Base-by-base conservation (phyloP, 2,113 vertebrate species). In the Brachyistius frenatus region DNA sequence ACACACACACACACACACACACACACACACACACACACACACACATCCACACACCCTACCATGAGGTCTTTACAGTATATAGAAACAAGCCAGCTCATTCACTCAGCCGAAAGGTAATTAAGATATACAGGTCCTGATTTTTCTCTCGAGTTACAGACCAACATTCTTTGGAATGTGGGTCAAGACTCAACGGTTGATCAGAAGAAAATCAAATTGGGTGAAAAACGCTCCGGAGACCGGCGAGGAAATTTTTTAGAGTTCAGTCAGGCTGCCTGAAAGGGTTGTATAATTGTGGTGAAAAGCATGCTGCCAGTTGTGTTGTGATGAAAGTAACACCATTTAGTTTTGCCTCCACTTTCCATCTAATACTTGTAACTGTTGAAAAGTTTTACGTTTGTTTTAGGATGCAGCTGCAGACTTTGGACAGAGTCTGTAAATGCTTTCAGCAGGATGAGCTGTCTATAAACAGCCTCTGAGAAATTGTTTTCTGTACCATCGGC, bases 31-130 rank as follows among this genome's bases (percentile, higher is more conserved):
- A 23, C 23, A 23, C 23, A 23, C 23, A 23, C 23, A 23, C 15
- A 57, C 4, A 61, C 10, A 49, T 31, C 9, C n/a, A 23, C 23
- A 23, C 10, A 35, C 68, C 56, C 68, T 54, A 53, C 53, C 73
- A 65, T 49, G 58, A 73, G 77, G 36, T 64, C 58, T 72, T 72
- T 52, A 61, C 14, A 78, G 57, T 64, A 47, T 39, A 53, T 30
- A 81, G 82, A 70, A 76, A 78, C 78, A 76, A 85, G 84, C 69
- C 65, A 10, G 57, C 74, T 80, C 84, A 58, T 5, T 87, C 66
- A 77, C 35, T 58, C 35, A 71, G 69, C 50, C 66, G 16, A 65
- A 32, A n/a, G 46, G 36, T 67, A 66, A 82, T 88, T 81, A 83
- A 73, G 77, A 72, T 87, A 72, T 76, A 58, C 46, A 63, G 35